A percentile compares a stretch with the other conserved stretches of the same genome.
These are phyloP conservation scores for Centruroides sculpturatus DNA, from an alignment of 1,140 invertebrate genomes.

Conservation along the genomic window DNA sequence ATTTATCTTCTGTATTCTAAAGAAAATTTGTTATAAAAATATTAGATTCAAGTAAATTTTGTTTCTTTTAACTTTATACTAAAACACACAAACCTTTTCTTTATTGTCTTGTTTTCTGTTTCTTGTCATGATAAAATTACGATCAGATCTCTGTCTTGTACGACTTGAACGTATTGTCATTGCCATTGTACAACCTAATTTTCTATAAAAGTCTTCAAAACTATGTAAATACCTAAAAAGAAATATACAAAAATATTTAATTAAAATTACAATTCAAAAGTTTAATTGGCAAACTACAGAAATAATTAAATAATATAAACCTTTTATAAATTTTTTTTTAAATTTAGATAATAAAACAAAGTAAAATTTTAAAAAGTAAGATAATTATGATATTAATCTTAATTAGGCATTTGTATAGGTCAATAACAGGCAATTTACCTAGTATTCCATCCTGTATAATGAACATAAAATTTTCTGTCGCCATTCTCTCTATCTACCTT, in stretches of 20 bases:
- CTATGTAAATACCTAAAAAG: constrained; percentile 59
- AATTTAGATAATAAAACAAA: too few relatives aligned
- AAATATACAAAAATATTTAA: not conserved
- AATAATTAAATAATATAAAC: constrained; percentile 27
- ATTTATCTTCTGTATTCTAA: constrained; percentile 6
- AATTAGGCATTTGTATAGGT: too few relatives aligned
- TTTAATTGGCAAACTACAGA: not conserved
- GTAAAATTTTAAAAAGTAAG: too few relatives aligned
- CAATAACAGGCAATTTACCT: constrained; percentile 72
- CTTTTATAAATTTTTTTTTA: constrained; percentile 61
- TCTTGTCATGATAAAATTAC: constrained; percentile 12
- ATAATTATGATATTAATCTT: too few relatives aligned
- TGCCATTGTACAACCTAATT: constrained; percentile 82
- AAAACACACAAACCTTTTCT: constrained; percentile 1
- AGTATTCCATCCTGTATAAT: constrained; percentile 93
- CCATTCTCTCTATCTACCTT: constrained; percentile 41
- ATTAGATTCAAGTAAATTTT: not conserved
- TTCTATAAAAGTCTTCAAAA: constrained; percentile 90
- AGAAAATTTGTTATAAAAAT: not conserved
- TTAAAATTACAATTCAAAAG: too few relatives aligned
- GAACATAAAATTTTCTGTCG: constrained; percentile 63
- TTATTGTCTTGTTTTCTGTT: constrained; percentile 1
- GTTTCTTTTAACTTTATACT: too few relatives aligned
- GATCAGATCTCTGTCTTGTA: constrained; percentile 31
- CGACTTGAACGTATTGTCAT: constrained; percentile 40